A percentile compares a stretch with the other conserved stretches of the same genome.
Conservation (phyloP, 2,888 invertebrate species). For the Microdon myrmicae region DNA sequence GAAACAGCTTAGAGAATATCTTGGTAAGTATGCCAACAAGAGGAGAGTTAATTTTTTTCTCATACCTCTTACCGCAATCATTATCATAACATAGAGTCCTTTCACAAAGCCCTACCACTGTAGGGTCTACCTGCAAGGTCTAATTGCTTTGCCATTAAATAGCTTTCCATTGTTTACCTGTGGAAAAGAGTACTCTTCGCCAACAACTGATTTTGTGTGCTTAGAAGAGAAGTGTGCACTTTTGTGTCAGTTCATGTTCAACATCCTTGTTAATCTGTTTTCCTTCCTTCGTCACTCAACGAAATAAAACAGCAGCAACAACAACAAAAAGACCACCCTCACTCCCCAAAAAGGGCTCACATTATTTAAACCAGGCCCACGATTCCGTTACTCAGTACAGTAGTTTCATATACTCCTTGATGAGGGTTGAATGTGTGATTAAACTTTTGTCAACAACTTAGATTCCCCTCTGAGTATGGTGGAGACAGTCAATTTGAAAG, state of each 20-base stretch:
- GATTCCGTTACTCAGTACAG: too few relatives aligned
- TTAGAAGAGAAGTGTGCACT: constrained; percentile 32
- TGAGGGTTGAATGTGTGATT: constrained; percentile 30
- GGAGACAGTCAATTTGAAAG: too few relatives aligned
- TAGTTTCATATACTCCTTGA: neutral
- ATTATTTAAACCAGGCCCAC: constrained; percentile 38
- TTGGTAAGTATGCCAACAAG: constrained; percentile 42
- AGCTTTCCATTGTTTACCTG: constrained; percentile 39
- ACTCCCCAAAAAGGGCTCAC: constrained; percentile 24
- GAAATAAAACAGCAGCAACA: too few relatives aligned
- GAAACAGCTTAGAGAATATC: constrained; percentile 2
- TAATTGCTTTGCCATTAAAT: constrained; percentile 47
- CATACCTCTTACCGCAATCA: constrained; percentile 42
- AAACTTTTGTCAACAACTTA: constrained; percentile 39
- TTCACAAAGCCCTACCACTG: constrained; percentile 1
- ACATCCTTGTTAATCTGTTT: constrained; percentile 39
- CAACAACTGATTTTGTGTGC: constrained; percentile 30
- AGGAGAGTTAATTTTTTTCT: constrained; percentile 40
- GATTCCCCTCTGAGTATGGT: too few relatives aligned
- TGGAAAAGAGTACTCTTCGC: constrained; percentile 20
- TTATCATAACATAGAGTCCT: constrained; percentile 39
- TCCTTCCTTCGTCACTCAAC: constrained; percentile 1
- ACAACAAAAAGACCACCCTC: constrained; percentile 3
- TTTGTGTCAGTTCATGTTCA: constrained; percentile 36
- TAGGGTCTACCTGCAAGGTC: constrained; percentile 37